Evolutionary conservation across 2,113 vertebrate genomes (phyloP).

Genomic region (Poeciliopsis turrubarensis): DNA sequence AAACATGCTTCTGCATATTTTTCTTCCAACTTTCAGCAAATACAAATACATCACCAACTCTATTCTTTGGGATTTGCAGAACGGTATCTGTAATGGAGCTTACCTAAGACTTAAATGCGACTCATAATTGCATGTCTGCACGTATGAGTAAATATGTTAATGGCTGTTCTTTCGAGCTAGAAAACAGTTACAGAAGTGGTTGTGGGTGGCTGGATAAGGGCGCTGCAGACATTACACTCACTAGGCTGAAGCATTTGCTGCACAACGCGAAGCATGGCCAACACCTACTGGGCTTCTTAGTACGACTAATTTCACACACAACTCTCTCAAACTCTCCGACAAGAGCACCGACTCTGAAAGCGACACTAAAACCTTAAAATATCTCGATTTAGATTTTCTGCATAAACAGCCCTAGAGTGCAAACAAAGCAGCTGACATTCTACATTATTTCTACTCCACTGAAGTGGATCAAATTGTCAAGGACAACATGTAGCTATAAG

Average conservation of each 20-base stretch:
- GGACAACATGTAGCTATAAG: not conserved
- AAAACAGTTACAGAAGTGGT: conserved; percentile 22
- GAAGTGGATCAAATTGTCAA: not conserved
- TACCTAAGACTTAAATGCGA: conserved; percentile 9
- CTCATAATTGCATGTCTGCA: not conserved
- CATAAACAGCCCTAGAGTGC: not conserved
- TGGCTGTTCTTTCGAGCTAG: conserved; percentile 14
- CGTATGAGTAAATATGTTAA: conserved; percentile 29
- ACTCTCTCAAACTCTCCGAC: conserved; percentile 19
- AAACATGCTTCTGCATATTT: not conserved
- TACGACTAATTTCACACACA: conserved; percentile 19
- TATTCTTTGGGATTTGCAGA: not conserved
- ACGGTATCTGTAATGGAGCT: not conserved
- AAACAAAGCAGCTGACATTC: not conserved
- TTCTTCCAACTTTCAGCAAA: not conserved
- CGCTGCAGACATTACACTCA: conserved; percentile 36
- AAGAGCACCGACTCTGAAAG: conserved; percentile 8
- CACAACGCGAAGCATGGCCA: conserved; percentile 12
- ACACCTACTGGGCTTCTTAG: conserved; percentile 30
- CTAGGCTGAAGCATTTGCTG: conserved; percentile 20
- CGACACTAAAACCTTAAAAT: conserved; percentile 18
- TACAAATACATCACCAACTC: not conserved
- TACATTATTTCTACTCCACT: not conserved
- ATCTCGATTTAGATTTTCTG: conserved; percentile 9
- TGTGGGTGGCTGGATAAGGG: conserved; percentile 36